Evolutionary conservation across 2,797 vertebrate genomes (phyloP), one percentile per base, ranked within the genome.

Genomic region (Astyanax mexicanus): DNA sequence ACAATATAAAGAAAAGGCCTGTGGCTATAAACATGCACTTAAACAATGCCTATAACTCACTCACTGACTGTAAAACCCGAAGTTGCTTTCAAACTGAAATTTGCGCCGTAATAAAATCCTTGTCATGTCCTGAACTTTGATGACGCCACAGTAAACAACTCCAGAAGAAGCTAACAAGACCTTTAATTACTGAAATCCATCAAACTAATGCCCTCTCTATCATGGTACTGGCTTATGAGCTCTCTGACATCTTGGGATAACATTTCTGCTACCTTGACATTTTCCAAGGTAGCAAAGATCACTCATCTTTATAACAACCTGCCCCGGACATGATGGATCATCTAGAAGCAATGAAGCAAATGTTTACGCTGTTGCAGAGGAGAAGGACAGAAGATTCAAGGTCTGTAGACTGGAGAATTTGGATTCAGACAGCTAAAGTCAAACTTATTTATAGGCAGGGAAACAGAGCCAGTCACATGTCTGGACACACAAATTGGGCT

Each of bases 231-330:
- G 51, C 32, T 74, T 70, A 73, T 79, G 65, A 27, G 44, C 51
- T 62, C 51, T 44, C 25, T 75, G 61, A 57, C 67, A 54, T 68
- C 69, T 67, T 71, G 67, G 21, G 38, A 71, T 44, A 75, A 55
- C 44, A 69, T 45, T 78, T 78, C 51, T 69, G 57, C 72, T 51
- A 47, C 23, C 6, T 19, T 58, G 47, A 75, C 75, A 72, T 72
- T 78, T 77, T 71, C 73, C 68, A 65, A 80, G 81, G 68, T 77
- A 57, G 75, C 15, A 62, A 45, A 40, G 60, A 82, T 73, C 38
- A 45, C 58, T 77, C 51, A 25, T 60, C n/a, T n/a, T 21, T 64
- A 17, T 51, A 54, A 17, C 55, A 35, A 51, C 25, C n/a, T 25
- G 21, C 37, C 27, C 3, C 11, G 62, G 74, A 32, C n/a, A 23